A percentile compares a stretch with the other conserved stretches of the same genome.
Evolutionary conservation across 2,797 vertebrate species (phyloP).

Genomic region (Coluber constrictor): DNA sequence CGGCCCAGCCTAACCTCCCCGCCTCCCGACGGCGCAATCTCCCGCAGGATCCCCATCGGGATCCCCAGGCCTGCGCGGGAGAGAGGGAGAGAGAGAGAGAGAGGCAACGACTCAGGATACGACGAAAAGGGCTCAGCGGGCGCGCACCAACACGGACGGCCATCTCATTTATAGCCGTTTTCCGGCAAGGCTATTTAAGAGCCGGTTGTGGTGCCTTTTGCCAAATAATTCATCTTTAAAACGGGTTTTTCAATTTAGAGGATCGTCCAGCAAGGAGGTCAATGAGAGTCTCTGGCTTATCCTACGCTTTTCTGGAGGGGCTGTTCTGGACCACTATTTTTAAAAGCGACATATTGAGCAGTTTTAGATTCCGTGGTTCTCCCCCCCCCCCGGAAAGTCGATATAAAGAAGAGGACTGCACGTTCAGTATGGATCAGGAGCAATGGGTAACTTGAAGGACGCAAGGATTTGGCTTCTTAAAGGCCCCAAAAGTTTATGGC

Average conservation of each 20-base stretch:
- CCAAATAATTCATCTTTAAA: not conserved
- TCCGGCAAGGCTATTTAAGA: not conserved
- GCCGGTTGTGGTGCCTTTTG: not conserved
- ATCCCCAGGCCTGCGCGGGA: not conserved
- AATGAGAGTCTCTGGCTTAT: not conserved
- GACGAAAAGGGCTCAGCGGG: no score
- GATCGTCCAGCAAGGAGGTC: not conserved
- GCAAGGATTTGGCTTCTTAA: not conserved
- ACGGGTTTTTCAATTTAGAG: not conserved
- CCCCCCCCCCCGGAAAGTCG: fast-evolving
- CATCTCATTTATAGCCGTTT: not conserved
- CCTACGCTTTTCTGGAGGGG: not conserved
- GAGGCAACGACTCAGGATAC: not conserved
- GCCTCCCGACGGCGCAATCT: not conserved
- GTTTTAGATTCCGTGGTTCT: not conserved
- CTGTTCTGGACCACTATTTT: not conserved
- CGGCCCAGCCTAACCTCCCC: not conserved
- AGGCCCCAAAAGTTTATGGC: not conserved
- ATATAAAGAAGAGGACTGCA: not conserved
- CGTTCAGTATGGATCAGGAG: not conserved
- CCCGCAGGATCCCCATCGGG: not conserved
- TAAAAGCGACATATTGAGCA: not conserved
- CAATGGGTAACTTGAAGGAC: not conserved
- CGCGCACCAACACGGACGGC: not conserved
- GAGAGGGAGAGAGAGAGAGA: not conserved